Percentiles rank a stretch among this genome's conserved stretches.
Evolutionary conservation across 2,113 vertebrate genomes (phyloP).

Genomic region (Otis tarda): DNA sequence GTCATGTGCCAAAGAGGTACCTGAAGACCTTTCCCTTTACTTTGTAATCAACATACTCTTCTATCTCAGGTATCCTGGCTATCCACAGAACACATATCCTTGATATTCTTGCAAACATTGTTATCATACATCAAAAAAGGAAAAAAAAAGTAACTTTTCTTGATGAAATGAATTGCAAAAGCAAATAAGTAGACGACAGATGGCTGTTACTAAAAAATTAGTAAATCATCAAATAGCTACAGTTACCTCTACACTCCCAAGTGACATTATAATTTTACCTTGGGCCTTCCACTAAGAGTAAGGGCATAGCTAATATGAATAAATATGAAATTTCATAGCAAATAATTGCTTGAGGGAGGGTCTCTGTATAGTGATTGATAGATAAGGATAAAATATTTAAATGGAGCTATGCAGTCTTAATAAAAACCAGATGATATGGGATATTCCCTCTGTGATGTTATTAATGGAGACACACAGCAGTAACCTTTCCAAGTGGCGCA

Average conservation of each 20-base stretch:
- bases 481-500: not conserved
- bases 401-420: not conserved
- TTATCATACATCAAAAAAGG: not conserved
- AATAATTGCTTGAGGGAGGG: not conserved
- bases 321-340: not conserved
- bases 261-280: not conserved
- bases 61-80: not conserved
- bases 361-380: not conserved
- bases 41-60: not conserved
- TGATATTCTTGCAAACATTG: not conserved
- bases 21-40: not conserved
- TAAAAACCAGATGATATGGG: not conserved
- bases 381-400: slow-evolving; percentile 10
- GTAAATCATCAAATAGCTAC: not conserved
- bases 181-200: not conserved
- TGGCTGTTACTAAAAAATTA: not conserved
- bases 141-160: not conserved
- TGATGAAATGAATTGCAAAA: not conserved
- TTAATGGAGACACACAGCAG: not conserved
- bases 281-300: not conserved
- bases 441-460: not conserved
- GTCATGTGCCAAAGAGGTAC: fast-evolving
- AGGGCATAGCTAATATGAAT: not conserved
- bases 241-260: not conserved
- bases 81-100: not conserved